These are phyloP conservation scores for Drosophila hawaiiensis DNA, from an alignment of 2,888 invertebrate genomes.

Conservation along the genomic window DNA sequence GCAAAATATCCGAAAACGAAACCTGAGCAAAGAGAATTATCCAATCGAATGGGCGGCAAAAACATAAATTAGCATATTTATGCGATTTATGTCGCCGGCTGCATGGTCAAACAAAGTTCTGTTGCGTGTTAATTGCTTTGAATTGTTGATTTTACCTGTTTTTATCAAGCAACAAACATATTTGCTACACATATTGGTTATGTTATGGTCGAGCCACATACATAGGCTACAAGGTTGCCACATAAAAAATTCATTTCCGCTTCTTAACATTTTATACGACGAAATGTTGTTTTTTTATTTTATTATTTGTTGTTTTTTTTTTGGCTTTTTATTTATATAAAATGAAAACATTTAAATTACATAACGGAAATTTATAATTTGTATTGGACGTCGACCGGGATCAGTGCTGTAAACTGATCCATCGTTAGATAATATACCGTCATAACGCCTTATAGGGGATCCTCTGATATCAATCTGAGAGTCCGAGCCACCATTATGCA, in stretches of 20 bases:
- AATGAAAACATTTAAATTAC: background rate
- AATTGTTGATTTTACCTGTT: slow-evolving; percentile 58
- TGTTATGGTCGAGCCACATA: slow-evolving; percentile 20
- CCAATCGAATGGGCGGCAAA: slow-evolving; percentile 43
- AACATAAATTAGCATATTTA: slow-evolving; percentile 65
- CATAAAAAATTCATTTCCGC: slow-evolving; percentile 44
- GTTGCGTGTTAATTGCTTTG: slow-evolving; percentile 52
- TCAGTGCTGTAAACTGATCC: background rate
- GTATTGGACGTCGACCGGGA: background rate
- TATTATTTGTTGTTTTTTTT: background rate
- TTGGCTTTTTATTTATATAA: background rate
- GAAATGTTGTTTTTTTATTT: slow-evolving; percentile 4
- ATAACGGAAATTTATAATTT: background rate
- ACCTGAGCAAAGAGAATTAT: slow-evolving; percentile 44
- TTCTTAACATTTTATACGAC: slow-evolving; percentile 15
- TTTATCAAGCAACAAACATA: slow-evolving; percentile 33
- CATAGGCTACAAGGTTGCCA: slow-evolving; percentile 40
- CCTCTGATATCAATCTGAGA: background rate
- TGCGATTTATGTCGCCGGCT: slow-evolving; percentile 59
- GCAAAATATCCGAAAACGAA: slow-evolving; percentile 33
- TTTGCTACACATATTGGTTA: slow-evolving; percentile 33
- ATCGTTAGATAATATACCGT: background rate
- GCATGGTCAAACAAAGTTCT: slow-evolving; percentile 57
- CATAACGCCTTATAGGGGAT: fast-evolving
- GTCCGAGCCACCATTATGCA: slow-evolving; percentile 1